Percentiles rank a stretch among this genome's conserved stretches.
Evolutionary conservation across 2,888 invertebrate genomes (phyloP).

Genomic region (Zelleria hepariella): DNA sequence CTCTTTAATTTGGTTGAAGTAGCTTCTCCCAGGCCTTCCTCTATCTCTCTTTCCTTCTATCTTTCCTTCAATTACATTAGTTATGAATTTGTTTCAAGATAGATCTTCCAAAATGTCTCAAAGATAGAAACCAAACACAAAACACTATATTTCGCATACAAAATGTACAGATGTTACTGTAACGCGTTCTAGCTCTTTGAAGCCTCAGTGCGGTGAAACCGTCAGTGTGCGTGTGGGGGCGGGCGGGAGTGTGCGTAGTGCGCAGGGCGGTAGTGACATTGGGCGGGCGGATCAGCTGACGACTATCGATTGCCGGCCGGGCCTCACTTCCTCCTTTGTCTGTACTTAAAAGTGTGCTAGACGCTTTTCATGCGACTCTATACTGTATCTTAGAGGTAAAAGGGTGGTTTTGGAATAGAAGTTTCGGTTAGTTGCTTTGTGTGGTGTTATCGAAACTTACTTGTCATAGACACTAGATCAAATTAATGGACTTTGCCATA

Average conservation of each 20-base stretch:
- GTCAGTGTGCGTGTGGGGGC: slow-evolving; percentile 14
- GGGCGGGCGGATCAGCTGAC: slow-evolving; percentile 58
- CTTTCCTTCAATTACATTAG: no score
- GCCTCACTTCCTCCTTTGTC: slow-evolving; percentile 49
- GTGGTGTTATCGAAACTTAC: no score
- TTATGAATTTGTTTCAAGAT: no score
- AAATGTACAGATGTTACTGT: no score
- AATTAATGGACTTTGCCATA: no score
- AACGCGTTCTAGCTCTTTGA: not conserved
- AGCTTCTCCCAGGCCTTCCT: no score
- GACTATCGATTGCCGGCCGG: slow-evolving; percentile 46
- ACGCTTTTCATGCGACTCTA: not conserved
- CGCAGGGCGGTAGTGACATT: slow-evolving; percentile 56
- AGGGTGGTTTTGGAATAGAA: not conserved
- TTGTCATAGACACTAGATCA: no score
- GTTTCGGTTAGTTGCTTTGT: not conserved
- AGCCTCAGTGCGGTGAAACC: slow-evolving; percentile 9
- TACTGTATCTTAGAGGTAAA: not conserved
- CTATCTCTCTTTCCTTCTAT: no score
- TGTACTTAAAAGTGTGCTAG: slow-evolving; percentile 18
- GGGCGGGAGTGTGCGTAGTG: slow-evolving; percentile 17
- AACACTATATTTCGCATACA: no score
- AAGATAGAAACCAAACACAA: no score
- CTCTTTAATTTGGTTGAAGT: no score
- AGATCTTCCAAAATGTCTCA: no score